Conservation (phyloP, 2,888 invertebrate genomes). For the Aphidoletes aphidimyza region DNA sequence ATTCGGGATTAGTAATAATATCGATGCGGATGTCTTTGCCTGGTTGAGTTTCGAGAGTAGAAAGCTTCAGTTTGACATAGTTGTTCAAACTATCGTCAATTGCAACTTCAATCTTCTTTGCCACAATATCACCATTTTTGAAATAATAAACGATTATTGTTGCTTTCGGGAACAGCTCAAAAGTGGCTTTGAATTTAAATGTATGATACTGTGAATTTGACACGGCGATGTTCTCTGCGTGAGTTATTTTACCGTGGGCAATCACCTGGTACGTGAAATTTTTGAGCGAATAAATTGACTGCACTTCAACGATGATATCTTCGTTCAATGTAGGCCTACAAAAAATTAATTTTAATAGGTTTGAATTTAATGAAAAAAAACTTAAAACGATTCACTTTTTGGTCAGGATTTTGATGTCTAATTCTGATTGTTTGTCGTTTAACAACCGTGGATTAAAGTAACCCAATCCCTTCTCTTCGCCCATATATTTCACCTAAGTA, state of each 20-base stretch:
- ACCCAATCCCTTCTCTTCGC: not conserved
- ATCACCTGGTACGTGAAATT: slow-evolving; percentile 78
- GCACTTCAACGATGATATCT: slow-evolving; percentile 76
- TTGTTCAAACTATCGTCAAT: slow-evolving; percentile 79
- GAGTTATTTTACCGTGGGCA: slow-evolving; percentile 81
- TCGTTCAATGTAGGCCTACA: slow-evolving; percentile 69
- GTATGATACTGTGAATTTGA: slow-evolving; percentile 66
- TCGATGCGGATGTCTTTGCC: slow-evolving; percentile 79
- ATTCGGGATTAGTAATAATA: slow-evolving; percentile 81
- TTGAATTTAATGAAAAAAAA: not conserved
- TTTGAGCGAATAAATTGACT: slow-evolving; percentile 77
- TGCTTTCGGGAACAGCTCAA: slow-evolving; percentile 81
- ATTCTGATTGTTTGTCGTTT: not conserved
- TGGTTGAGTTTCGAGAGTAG: slow-evolving; percentile 73
- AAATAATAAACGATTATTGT: slow-evolving; percentile 82
- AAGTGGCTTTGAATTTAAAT: slow-evolving; percentile 75
- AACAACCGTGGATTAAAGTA: not conserved
- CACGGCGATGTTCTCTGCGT: slow-evolving; percentile 74
- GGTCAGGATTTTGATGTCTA: not conserved
- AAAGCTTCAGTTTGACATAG: slow-evolving; percentile 57
- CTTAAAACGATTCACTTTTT: not conserved
- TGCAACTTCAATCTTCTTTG: slow-evolving; percentile 85
- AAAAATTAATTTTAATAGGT: no score
- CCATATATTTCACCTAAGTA: slow-evolving; percentile 54
- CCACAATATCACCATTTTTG: slow-evolving; percentile 78